Evolutionary conservation across 2,888 invertebrate genomes (phyloP).

Genomic region (Silvanus unidentatus): DNA sequence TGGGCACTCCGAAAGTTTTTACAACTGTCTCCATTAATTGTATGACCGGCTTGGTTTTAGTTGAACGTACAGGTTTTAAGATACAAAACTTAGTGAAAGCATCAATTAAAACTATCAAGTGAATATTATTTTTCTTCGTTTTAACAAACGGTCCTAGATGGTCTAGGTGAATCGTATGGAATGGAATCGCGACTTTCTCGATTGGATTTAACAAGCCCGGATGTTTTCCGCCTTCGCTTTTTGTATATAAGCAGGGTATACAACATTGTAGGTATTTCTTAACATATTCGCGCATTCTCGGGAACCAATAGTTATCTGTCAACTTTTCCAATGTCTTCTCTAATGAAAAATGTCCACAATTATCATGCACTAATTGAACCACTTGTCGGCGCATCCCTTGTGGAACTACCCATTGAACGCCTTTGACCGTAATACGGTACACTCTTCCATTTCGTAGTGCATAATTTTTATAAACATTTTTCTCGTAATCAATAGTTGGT

Average conservation of each 20-base stretch:
- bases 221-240: constrained; percentile 10
- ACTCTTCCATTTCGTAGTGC: constrained; percentile 8
- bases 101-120: constrained; percentile 9
- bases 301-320: constrained; percentile 20
- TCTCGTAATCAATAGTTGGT: constrained; percentile 12
- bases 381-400: constrained; percentile 25
- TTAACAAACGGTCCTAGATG: constrained; percentile 24
- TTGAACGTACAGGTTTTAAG: constrained; percentile 13
- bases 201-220: constrained; percentile 14
- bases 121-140: constrained; percentile 8
- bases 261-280: constrained; percentile 25
- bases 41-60: constrained; percentile 19
- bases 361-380: constrained; percentile 33
- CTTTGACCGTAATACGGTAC: constrained; percentile 8
- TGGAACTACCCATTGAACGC: constrained; percentile 31
- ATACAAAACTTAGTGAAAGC: constrained; percentile 15
- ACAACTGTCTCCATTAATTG: constrained; percentile 13
- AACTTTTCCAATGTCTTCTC: constrained; percentile 33
- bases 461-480: constrained; percentile 11
- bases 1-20: constrained; percentile 20
- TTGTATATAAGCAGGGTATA: constrained; percentile 12
- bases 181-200: constrained; percentile 9
- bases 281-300: constrained; percentile 14
- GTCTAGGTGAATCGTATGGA: constrained; percentile 16
- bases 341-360: constrained; percentile 36